Evolutionary conservation across 2,888 invertebrate genomes (phyloP), one percentile per base, ranked within the genome.

Genomic region (Stenchaetothrips biformis): DNA sequence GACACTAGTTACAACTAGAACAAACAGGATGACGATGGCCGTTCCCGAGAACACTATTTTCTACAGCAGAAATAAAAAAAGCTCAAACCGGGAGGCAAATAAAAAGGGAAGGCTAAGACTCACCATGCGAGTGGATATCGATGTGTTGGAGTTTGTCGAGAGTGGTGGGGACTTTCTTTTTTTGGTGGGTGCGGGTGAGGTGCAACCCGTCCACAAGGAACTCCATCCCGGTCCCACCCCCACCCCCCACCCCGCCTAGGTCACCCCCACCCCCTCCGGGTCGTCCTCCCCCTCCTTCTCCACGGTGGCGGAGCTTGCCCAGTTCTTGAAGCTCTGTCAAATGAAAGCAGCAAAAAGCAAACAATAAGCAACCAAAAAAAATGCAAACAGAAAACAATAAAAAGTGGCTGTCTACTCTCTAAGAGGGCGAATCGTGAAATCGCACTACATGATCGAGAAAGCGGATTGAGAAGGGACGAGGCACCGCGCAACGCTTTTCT

Each of bases 91-190:
- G 78, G 37, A 25, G n/a, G 25, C 48, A 53, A 79, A 79, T 1
- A 8, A 53, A 84, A 85, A 83, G 84, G 84, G 85, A 86, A 85
- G 81, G 53, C 25, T 79, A 79, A n/a, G 37, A 80, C 92, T 90
- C 92, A 95, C 95, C 94, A 88, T 94, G 93, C 85, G 93, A 90
- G 88, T 95, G 94, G 85, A 93, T 93, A 90, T 94, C 94, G 89
- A 93, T 91, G 89, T 92, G 92, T 85, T 92, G 91, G 85, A 93
- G 88, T 88, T 92, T 92, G 86, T 94, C 93, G 25, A 74, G 67
- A 74, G 67, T 74, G 25, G 67, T 74, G 67, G 67, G 67, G 86
- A 93, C 88, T 84, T 92, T 91, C 86, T 93, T 87, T 81, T 85
- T 83, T 21, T 85, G 84, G 82, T 86, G 86, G 77, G 84, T 85